Evolutionary conservation across 2,797 vertebrate species (phyloP).

Genomic region (Mareca strepera): DNA sequence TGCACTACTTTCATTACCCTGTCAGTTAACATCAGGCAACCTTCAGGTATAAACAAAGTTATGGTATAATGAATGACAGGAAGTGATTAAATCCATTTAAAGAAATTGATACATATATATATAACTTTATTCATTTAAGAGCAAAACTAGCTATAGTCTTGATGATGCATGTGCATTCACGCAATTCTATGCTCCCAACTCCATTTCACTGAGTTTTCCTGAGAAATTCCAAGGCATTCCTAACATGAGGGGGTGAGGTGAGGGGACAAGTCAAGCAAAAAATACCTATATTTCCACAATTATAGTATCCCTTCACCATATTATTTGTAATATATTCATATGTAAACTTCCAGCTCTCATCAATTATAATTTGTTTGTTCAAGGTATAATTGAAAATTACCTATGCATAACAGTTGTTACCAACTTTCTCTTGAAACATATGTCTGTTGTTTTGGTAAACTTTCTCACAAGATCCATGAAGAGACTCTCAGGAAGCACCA

Average conservation of each 20-base stretch:
- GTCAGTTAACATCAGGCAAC: not conserved
- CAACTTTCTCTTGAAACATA: not conserved
- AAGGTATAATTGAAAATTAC: not conserved
- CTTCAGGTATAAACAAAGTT: not conserved
- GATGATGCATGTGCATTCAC: not conserved
- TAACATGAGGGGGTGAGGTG: fast-evolving
- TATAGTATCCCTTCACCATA: not conserved
- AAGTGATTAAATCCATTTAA: not conserved
- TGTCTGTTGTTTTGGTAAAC: not conserved
- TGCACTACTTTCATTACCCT: not conserved
- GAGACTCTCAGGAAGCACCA: not conserved
- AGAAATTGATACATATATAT: not conserved
- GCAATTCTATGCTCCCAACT: not conserved
- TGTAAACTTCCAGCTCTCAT: not conserved
- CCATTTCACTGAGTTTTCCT: not conserved
- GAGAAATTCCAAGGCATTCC: not conserved
- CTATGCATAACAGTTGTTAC: not conserved
- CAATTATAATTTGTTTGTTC: not conserved
- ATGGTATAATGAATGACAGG: not conserved
- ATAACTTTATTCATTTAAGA: not conserved
- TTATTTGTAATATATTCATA: not conserved
- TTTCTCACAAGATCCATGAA: not conserved
- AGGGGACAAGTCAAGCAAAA: not conserved
- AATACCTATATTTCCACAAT: not conserved
- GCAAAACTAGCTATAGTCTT: not conserved